Percentiles rank a stretch among this genome's conserved stretches.
These are phyloP conservation scores for Reinhardtius hippoglossoides DNA, from an alignment of 2,113 vertebrate species.

Conservation along the genomic window DNA sequence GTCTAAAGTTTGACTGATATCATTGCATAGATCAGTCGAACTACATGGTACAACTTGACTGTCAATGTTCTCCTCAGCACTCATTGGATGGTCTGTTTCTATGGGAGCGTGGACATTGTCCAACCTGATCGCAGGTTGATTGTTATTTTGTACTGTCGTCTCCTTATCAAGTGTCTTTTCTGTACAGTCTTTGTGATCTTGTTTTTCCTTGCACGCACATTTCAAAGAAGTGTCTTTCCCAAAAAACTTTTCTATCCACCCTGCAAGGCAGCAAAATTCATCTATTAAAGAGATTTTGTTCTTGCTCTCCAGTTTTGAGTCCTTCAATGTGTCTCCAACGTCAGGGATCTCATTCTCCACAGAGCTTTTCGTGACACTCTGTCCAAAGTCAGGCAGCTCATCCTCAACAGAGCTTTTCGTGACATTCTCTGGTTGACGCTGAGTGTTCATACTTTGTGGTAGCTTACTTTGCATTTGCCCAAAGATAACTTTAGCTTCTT, in stretches of 20 bases:
- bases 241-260: constrained; percentile 46
- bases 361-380: not conserved
- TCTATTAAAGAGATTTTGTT: constrained; percentile 2
- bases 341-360: not conserved
- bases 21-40: not conserved
- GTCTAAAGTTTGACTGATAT: constrained; percentile 1
- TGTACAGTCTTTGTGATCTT: not conserved
- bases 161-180: not conserved
- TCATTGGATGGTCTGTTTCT: not conserved
- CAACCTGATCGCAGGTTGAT: not conserved
- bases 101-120: no score
- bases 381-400: not conserved
- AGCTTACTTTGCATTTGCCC: constrained; percentile 14
- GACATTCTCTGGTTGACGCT: not conserved
- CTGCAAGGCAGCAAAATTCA: constrained; percentile 72
- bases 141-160: not conserved
- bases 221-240: not conserved
- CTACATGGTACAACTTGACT: not conserved
- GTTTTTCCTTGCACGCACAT: constrained; percentile 44
- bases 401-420: not conserved
- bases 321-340: not conserved
- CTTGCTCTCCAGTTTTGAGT: not conserved
- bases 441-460: not conserved
- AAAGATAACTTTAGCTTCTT: constrained; percentile 60
- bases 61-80: not conserved